phyloP scores from a whole-genome alignment of 2,113 vertebrate genomes.

The Marcusenius ussheri region DNA sequence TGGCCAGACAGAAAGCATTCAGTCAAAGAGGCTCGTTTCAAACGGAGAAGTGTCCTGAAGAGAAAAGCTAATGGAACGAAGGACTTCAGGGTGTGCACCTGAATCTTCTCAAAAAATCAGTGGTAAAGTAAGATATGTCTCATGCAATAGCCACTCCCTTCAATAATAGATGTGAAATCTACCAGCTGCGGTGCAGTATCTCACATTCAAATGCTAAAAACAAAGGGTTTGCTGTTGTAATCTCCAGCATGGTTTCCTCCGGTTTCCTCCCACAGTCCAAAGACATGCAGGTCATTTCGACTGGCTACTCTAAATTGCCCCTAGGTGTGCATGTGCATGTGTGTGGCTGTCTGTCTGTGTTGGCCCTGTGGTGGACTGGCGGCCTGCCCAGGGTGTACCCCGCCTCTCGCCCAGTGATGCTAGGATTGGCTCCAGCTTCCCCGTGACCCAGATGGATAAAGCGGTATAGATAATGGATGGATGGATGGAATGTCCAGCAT shows the following conservation, averaged over 20 bases:
- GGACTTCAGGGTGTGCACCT: neutral
- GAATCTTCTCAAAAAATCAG: conserved; percentile 2
- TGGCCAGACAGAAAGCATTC: neutral
- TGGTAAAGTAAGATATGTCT: neutral
- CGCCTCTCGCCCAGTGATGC: no score
- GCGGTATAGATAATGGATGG: no score
- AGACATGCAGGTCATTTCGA: no score
- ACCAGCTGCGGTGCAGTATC: neutral
- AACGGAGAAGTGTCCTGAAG: neutral
- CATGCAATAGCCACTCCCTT: neutral
- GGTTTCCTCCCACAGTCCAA: no score
- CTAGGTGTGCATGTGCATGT: no score
- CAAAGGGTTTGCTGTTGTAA: neutral
- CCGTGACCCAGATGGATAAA: no score
- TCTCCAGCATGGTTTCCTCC: neutral
- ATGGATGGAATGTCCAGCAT: neutral
- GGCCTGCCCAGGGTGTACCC: no score
- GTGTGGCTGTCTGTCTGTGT: no score
- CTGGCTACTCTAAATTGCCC: no score
- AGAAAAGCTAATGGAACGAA: neutral
- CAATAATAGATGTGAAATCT: neutral
- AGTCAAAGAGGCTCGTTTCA: neutral
- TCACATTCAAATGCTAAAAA: neutral
- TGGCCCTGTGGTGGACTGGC: no score
- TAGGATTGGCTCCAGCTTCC: no score